Conservation (phyloP, 2,797 vertebrate species). For the Peromyscus melanophrys region DNA sequence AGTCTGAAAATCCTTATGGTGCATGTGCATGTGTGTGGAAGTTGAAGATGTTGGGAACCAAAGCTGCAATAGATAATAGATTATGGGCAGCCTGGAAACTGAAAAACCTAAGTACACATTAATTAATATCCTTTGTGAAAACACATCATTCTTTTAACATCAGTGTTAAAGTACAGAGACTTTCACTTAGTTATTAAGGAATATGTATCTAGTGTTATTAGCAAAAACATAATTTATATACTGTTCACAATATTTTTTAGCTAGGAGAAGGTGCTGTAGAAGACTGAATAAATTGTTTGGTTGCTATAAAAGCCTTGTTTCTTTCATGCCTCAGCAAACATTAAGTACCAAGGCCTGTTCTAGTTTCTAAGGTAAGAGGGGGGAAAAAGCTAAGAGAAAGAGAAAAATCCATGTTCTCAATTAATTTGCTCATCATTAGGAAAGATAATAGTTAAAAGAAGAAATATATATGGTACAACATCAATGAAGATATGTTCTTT, state of each 20-base stretch:
- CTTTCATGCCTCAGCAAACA: background rate
- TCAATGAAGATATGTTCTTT: background rate
- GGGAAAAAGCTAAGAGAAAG: background rate
- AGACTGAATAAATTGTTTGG: background rate
- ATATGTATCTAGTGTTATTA: background rate
- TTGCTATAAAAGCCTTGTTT: background rate
- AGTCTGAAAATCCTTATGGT: background rate
- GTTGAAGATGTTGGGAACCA: background rate
- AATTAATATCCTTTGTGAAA: background rate
- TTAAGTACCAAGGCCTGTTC: background rate
- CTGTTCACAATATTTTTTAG: background rate
- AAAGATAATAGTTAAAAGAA: background rate
- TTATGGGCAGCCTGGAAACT: background rate
- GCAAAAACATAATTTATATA: background rate
- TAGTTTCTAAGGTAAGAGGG: background rate
- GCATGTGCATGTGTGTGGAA: background rate
- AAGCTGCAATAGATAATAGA: background rate
- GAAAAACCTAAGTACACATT: background rate
- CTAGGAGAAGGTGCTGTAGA: conserved; percentile 10
- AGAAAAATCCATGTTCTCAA: background rate
- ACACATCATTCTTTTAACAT: background rate
- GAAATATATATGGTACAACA: background rate
- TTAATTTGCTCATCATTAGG: conserved; percentile 1
- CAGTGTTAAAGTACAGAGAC: background rate
- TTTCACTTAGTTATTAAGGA: background rate